Base-by-base conservation (phyloP, 2,888 invertebrate species). In the Notodonta ziczac region DNA sequence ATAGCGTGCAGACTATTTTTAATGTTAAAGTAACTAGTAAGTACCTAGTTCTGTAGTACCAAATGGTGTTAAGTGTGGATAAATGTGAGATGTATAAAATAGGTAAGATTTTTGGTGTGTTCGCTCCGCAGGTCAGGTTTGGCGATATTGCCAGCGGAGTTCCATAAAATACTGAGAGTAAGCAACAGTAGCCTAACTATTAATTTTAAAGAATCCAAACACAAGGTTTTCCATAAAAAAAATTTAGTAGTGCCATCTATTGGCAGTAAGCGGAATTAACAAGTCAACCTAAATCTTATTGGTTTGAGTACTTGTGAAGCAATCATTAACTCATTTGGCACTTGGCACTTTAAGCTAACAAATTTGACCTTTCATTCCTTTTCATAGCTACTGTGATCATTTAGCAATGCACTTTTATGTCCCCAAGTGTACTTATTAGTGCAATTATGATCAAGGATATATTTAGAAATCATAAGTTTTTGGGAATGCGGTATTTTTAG, bases 311-410 rank as follows among this genome's bases (percentile, higher is more conserved):
- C 1, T 14, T 39, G 54, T 54, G 54, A 39, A 54, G 54, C 14
- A 54, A 54, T 39, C 32, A 54, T 39, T 39, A 54, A 39, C 13
- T 39, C 39, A 7, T 14, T 54, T 56, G 44, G 12, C 16, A 44
- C 56, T 54, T 56, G 44, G 12, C 16, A 44, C 56, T 54, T 35
- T 56, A 8, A 44, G 56, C 42, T 56, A 56, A 56, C 12, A 56
- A 10, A 44, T 56, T 42, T 44, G 56, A 56, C 56, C 56, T 56
- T 56, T 16, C 16, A 32, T 56, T 42, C 10, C 9, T 9, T 40
- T 42, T 55, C 13, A 12, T 55, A 39, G 55, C 55, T 42, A 42
- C 42, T 39, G 39, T 14, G 13, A 24, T 5, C 39, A 16, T 44
- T 56, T 56, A 39, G 16, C 24, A 56, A 56, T 44, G 44, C 24